phyloP scores from a whole-genome alignment of 1,140 invertebrate species.

The Zaprionus lachaisei region DNA sequence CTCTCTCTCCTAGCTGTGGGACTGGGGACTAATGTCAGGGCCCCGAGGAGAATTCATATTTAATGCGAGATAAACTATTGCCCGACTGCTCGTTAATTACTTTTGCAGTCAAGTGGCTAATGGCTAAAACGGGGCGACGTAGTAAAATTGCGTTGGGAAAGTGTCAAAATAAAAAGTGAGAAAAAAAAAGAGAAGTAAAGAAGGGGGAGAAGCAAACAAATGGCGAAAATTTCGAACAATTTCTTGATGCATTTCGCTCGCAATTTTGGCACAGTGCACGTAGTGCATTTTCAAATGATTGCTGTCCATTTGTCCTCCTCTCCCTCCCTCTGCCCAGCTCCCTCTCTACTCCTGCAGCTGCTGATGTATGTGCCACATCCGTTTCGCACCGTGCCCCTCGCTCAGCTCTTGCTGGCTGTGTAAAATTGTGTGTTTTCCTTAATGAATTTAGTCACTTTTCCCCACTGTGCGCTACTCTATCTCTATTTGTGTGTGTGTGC shows the following conservation, averaged over 20 bases:
- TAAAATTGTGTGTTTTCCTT: conserved; percentile 57
- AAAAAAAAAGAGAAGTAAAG: background rate
- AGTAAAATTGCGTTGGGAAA: conserved; percentile 28
- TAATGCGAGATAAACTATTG: conserved; percentile 16
- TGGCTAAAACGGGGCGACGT: background rate
- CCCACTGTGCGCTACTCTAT: background rate
- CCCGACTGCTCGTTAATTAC: conserved; percentile 54
- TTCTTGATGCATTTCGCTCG: conserved; percentile 27
- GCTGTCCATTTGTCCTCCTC: conserved; percentile 30
- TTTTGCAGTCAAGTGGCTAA: conserved; percentile 36
- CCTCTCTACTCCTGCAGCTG: background rate
- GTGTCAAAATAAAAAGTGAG: conserved; percentile 6
- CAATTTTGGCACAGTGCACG: conserved; percentile 56
- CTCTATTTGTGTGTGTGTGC: background rate
- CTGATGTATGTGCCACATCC: conserved; percentile 35
- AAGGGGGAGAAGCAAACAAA: background rate
- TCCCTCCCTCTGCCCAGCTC: too few relatives aligned
- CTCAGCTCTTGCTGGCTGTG: conserved; percentile 8
- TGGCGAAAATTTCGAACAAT: conserved; percentile 35
- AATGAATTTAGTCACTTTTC: conserved; percentile 53
- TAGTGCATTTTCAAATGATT: conserved; percentile 41
- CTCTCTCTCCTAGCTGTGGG: background rate
- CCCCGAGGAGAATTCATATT: conserved; percentile 5
- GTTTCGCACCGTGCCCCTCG: background rate
- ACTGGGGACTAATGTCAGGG: conserved; percentile 24